Evolutionary conservation across 1,140 invertebrate genomes (phyloP), one percentile per base, ranked within the genome.

Genomic region (Popillia japonica): DNA sequence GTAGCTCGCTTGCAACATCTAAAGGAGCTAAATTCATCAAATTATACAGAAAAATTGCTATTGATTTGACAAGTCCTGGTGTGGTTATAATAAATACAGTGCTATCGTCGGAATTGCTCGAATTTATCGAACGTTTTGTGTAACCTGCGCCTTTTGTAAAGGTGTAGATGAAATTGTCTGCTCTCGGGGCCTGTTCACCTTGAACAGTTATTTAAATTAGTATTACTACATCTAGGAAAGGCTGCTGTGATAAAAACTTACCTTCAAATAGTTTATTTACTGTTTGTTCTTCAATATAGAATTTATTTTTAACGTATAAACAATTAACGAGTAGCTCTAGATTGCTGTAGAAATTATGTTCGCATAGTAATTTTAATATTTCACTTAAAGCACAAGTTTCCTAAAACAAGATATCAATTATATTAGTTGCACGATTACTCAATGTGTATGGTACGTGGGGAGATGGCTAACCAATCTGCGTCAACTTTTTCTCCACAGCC

Each of bases 11-110:
- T 48, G 48, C 72, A 34, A 82, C 68, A 0, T 82, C 80, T 0
- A 77, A 64, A n/a, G 87, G 83, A 41, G 86, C 85, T 20, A 89
- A 77, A n/a, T 83, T 79, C 75, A 90, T 82, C 17, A 90, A 80
- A 81, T 88, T 89, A 80, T 86, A 85, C 9, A 90, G 77, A 73
- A 90, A 85, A 40, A 78, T 84, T 78, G 88, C 87, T 27, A 86
- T 74, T 44, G 86, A 80, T 77, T 86, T 87, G 40, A 90, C 84
- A 10, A 90, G 81, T 41, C 87, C 86, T 4, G 89, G 89, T 40
- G 89, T 88, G n/a, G 87, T 78, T 22, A 81, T 77, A 10, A 77
- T 27, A 14, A 55, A 68, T 23, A 68, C 9, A 27, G 14, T 10
- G 9, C 17, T 68, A 10, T 68, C 14, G 27, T 68, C 27, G 20